Evolutionary conservation across 2,797 vertebrate genomes (phyloP).

Genomic region (Pseudochirops cupreus): DNA sequence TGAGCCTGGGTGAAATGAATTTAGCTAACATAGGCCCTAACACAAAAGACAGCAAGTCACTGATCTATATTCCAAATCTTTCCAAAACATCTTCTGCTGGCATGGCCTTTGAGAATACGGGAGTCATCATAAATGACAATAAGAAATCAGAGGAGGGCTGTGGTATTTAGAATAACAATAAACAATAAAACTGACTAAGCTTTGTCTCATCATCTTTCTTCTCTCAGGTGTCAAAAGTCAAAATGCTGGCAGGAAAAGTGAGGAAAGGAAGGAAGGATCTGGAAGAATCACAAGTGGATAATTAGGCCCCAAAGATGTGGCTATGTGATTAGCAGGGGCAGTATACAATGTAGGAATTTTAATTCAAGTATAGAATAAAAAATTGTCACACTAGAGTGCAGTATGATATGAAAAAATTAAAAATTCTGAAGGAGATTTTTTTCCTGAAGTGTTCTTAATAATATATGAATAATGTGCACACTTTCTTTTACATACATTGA

Average conservation of each 20-base stretch:
- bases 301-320: background rate
- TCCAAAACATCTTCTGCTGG: background rate
- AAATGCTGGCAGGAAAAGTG: slow-evolving; percentile 20
- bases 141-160: background rate
- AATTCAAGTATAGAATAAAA: slow-evolving; percentile 20
- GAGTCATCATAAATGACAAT: background rate
- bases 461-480: background rate
- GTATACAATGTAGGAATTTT: slow-evolving; percentile 30
- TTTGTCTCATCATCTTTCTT: background rate
- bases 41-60: background rate
- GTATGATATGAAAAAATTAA: background rate
- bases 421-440: background rate
- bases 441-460: background rate
- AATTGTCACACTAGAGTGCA: background rate
- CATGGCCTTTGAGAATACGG: background rate
- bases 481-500: slow-evolving; percentile 16
- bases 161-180: background rate
- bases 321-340: background rate
- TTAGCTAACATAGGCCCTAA: background rate
- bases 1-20: background rate
- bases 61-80: background rate
- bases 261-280: slow-evolving; percentile 13
- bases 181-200: background rate
- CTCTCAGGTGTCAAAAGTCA: slow-evolving; percentile 1
- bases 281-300: slow-evolving; percentile 28